Evolutionary conservation across 2,888 invertebrate genomes (phyloP), one percentile per base, ranked within the genome.

Genomic region (Trypoxylon attenuatum): DNA sequence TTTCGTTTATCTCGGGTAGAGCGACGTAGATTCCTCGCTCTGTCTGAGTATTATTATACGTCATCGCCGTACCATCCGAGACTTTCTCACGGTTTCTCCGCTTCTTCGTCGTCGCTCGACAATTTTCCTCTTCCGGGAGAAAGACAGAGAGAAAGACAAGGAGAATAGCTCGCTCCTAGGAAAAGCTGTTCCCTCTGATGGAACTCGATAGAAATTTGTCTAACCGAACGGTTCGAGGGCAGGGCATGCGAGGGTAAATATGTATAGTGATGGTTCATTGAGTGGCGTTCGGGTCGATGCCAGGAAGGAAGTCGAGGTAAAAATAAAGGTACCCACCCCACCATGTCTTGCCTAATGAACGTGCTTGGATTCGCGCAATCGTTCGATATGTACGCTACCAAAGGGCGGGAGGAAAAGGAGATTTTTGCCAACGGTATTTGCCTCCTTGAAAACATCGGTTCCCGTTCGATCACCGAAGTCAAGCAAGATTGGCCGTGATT

Each of bases 41-140:
- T 8, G 25, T 4, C 38, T 33, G 19, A 27, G 49, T 46, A 52
- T 67, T 57, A 57, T 65, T 57, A 38, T 58, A 66, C 55, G 61
- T 46, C 54, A 66, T 57, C 51, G 23, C 19, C 45, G 21, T 29
- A 13, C 42, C 55, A 41, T 46, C 25, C 18, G 43, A 57, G 42
- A 39, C 25, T 61, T 55, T 69, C 68, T 68, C 69, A 66, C 66
- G 69, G 47, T 66, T 58, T 52, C 66, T 45, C 50, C 33, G n/a
- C n/a, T n/a, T n/a, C n/a, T n/a, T n/a, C n/a, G 23, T 2, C 23
- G 51, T 47, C 64, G 29, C 5, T 41, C 33, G 25, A 55, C n/a
- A n/a, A n/a, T n/a, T n/a, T n/a, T n/a, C n/a, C n/a, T n/a, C n/a
- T n/a, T n/a, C n/a, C n/a, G n/a, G n/a, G n/a, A n/a, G n/a, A n/a